phyloP scores from a whole-genome alignment of 2,888 invertebrate species.

The Tenthredo notha region DNA sequence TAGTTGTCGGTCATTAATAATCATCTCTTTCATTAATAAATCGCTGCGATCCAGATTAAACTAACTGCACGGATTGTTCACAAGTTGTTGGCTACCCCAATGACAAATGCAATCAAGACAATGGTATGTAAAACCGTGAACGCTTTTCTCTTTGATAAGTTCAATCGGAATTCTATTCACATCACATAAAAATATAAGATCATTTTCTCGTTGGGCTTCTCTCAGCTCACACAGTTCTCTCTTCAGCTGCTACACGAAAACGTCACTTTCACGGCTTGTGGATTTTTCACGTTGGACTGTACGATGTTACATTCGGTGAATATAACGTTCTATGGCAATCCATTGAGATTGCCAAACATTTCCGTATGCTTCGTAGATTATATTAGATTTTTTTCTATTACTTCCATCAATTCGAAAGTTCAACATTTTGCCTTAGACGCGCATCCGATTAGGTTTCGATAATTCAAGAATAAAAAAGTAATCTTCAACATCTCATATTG shows the following conservation, averaged over 20 bases:
- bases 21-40: background rate
- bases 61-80: constrained; percentile 31
- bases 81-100: background rate
- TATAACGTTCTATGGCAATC: background rate
- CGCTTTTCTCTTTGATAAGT: background rate
- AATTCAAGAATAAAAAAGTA: background rate
- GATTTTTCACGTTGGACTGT: constrained; percentile 30
- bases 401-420: background rate
- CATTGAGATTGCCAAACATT: no score
- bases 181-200: background rate
- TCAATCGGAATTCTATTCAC: background rate
- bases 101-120: background rate
- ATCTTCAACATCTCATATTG: background rate
- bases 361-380: background rate
- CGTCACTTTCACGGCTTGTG: background rate
- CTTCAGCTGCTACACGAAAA: constrained; percentile 20
- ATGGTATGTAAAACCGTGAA: background rate
- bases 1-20: no score
- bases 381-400: background rate
- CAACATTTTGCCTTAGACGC: background rate
- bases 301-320: constrained; percentile 41
- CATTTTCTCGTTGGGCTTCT: background rate
- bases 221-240: constrained; percentile 18
- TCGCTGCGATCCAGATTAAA: background rate
- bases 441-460: background rate